Evolutionary conservation across 2,888 invertebrate genomes (phyloP).

Genomic region (Hymenopus coronatus): DNA sequence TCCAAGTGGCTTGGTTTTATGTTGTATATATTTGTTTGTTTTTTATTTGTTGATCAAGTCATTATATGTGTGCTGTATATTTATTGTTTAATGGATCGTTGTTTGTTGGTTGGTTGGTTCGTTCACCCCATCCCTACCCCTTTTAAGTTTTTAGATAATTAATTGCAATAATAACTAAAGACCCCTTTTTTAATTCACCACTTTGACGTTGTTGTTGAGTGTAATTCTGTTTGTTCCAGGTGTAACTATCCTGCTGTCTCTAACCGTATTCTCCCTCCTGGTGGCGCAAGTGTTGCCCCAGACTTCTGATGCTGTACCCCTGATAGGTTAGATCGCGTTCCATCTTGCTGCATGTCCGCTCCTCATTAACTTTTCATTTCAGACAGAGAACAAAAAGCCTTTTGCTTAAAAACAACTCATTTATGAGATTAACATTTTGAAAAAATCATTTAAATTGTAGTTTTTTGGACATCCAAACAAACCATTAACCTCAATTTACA

Average conservation of each 20-base stretch:
- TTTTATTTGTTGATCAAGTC: background rate
- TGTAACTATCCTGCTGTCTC: conserved; percentile 98
- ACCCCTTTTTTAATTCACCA: background rate
- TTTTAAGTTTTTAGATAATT: background rate
- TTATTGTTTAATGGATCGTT: conserved; percentile 4
- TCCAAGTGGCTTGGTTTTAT: background rate
- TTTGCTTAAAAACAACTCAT: background rate
- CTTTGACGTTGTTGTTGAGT: conserved; percentile 23
- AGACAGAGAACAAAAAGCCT: background rate
- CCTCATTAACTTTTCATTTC: background rate
- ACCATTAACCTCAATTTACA: background rate
- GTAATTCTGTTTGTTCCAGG: conserved; percentile 59
- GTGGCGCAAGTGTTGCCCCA: conserved; percentile 99
- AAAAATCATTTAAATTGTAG: background rate
- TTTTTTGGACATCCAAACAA: background rate
- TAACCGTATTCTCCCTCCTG: conserved; percentile 99
- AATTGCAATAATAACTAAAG: background rate
- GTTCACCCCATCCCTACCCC: background rate
- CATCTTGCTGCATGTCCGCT: background rate
- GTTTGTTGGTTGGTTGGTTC: conserved; percentile 5
- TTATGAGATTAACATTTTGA: background rate
- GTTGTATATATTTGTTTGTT: background rate
- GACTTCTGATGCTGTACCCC: conserved; percentile 98
- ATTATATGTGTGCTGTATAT: conserved; percentile 8
- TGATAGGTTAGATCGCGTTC: conserved; percentile 73